Evolutionary conservation across 2,113 vertebrate species (phyloP).

Genomic region (Gadus macrocephalus): DNA sequence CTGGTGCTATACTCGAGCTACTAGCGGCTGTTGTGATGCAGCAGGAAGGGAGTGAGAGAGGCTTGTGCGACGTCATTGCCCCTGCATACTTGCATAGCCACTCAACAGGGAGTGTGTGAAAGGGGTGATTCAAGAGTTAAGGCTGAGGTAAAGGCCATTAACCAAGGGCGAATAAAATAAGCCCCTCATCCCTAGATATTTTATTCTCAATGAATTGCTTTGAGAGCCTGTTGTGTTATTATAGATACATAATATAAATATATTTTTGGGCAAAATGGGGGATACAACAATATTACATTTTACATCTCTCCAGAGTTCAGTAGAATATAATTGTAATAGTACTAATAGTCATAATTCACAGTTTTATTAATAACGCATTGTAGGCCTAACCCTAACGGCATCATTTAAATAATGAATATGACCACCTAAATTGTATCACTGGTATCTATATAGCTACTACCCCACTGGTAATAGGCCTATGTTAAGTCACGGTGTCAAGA

Average conservation of each 20-base stretch:
- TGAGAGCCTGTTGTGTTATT: too few relatives aligned
- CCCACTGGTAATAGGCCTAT: not conserved
- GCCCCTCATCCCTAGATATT: too few relatives aligned
- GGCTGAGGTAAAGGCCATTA: not conserved
- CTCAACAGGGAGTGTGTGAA: conserved; percentile 39
- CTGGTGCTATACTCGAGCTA: conserved; percentile 55
- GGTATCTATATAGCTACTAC: not conserved
- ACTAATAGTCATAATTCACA: too few relatives aligned
- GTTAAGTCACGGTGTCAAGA: conserved; percentile 6
- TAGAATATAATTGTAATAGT: too few relatives aligned
- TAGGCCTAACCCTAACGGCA: not conserved
- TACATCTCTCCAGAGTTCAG: too few relatives aligned
- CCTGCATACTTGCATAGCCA: conserved; percentile 68
- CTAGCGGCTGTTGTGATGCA: conserved; percentile 75
- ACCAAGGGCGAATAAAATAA: not conserved
- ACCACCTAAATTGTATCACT: not conserved
- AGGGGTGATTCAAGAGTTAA: conserved; percentile 29
- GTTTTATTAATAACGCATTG: too few relatives aligned
- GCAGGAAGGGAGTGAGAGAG: conserved; percentile 71
- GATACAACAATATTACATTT: too few relatives aligned
- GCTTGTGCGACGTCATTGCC: conserved; percentile 75
- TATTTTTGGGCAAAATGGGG: too few relatives aligned
- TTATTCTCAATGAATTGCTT: too few relatives aligned
- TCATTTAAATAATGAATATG: not conserved
- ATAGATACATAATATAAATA: too few relatives aligned